Evolutionary conservation across 2,888 invertebrate species (phyloP), one percentile per base, ranked within the genome.

Genomic region (Chorisops tibialis): DNA sequence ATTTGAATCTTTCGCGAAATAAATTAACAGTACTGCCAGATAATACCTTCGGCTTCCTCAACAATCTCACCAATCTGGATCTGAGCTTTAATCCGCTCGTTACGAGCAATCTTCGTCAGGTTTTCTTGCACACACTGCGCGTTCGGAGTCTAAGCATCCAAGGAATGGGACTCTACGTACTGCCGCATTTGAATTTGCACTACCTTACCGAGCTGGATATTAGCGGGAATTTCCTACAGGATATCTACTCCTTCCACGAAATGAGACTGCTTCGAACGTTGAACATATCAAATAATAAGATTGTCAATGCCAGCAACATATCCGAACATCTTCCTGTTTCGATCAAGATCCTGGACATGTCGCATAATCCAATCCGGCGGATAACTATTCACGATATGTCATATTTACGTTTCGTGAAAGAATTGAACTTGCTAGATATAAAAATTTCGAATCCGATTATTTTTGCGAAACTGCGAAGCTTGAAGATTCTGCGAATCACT

Each of bases 51-150:
- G 88, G 88, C 21, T 89, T 90, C 72, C 82, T 93, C 59, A 87
- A 87, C 47, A 87, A 87, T 68, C 79, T 93, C 65, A 85, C 93
- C 68, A 85, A 86, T 70, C 80, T 94, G 70, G 91, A 93, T 78
- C 81, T 94, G 52, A 88, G 91, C 68, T 85, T 84, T 68, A 93
- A 93, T 79, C 84, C 86, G 37, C 80, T 93, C 65, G 87, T 91
- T 69, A 90, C 88, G 30, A 87, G 93, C 65, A 91, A 91, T 80
- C 87, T 91, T 74, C 91, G 91, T 73, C 92, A 93, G 78, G 82
- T 93, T 54, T 91, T 93, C 74, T 88, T 93, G 74, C 91, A 92
- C 77, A 85, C 92, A 54, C 91, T 90, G 59, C 87, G 88, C 72
- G 82, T 94, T 67, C 86, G 89, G 74, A 84, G 87, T 73, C 81